Base-by-base conservation (phyloP, 2,797 vertebrate genomes). In the Amniataba percoides region DNA sequence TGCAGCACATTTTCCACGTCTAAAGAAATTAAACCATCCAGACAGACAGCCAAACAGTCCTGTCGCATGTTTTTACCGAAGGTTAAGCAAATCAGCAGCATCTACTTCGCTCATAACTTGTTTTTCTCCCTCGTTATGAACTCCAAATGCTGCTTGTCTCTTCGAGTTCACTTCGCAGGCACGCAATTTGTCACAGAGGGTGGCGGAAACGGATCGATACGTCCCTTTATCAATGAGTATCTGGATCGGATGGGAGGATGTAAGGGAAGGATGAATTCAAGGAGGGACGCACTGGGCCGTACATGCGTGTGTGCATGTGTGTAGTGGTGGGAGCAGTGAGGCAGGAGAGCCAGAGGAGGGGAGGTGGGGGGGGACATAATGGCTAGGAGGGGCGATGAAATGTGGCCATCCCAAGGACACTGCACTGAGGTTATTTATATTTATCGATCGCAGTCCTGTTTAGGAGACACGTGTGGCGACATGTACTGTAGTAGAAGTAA, bases 341-440 rank as follows among this genome's bases (percentile, higher is more conserved):
- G 55, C 40, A 62, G 53, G 68, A 72, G 62, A 70, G 49, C 40
- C 34, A 76, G 52, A 51, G 49, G 74, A 63, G 62, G 57, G 56
- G 62, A 53, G 48, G 71, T 46, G 27, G 56, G 62, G 56, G 48
- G 71, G 46, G 78, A 25, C 64, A 64, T 71, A 77, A 86, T 71
- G 57, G 70, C 70, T 48, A 42, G 66, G 81, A 77, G 66, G 60
- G 57, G 75, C 52, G 1, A 45, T 80, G 83, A 86, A 82, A 82
- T 85, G 82, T 86, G 79, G 58, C 76, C 71, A 53, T 79, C 82
- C 84, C 92, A 94, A 90, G 90, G 91, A 87, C 91, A 87, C 69
- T 66, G 67, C 68, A 77, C 83, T 73, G 75, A 90, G 84, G 89
- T 82, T 83, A 78, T 80, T 82, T 83, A 78, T 80, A 86, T 86